Evolutionary conservation across 1,140 invertebrate genomes (phyloP).

Genomic region (Scaptomyza pallida): DNA sequence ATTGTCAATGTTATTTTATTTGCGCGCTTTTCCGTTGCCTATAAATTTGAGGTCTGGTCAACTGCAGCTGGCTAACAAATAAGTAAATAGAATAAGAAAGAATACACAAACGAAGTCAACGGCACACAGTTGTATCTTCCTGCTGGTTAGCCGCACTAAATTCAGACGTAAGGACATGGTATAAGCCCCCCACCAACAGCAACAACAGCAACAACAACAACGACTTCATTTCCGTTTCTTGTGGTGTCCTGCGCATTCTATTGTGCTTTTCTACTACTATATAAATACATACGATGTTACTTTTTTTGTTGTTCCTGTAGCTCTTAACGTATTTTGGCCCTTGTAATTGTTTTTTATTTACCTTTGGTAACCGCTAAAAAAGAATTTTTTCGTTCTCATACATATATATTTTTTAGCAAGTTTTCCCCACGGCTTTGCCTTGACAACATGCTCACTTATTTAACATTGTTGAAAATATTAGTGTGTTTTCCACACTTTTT

Average conservation of each 20-base stretch:
- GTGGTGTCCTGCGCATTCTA: slow-evolving; percentile 41
- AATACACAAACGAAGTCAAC: slow-evolving; percentile 23
- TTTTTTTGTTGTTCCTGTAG: slow-evolving; percentile 1
- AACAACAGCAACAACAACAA: slow-evolving; percentile 44
- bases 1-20: slow-evolving; percentile 75
- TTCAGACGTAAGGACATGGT: slow-evolving; percentile 41
- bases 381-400: slow-evolving; percentile 54
- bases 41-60: slow-evolving; percentile 58
- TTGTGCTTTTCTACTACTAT: slow-evolving; percentile 45
- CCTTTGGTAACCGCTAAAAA: slow-evolving; percentile 27
- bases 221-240: slow-evolving; percentile 66
- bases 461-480: slow-evolving; percentile 40
- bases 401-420: slow-evolving; percentile 35
- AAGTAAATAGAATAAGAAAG: slow-evolving; percentile 15
- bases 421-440: not conserved
- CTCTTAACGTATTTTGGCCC: slow-evolving; percentile 7
- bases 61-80: slow-evolving; percentile 9
- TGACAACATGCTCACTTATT: slow-evolving; percentile 17
- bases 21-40: slow-evolving; percentile 59
- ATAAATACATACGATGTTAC: slow-evolving; percentile 5
- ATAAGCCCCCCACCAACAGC: not conserved
- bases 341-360: slow-evolving; percentile 62
- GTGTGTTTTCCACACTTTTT: slow-evolving; percentile 45
- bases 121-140: slow-evolving; percentile 34
- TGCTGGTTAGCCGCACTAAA: slow-evolving; percentile 47